Evolutionary conservation across 2,113 vertebrate genomes (phyloP), one percentile per base, ranked within the genome.

Genomic region (Spilogale gracilis): DNA sequence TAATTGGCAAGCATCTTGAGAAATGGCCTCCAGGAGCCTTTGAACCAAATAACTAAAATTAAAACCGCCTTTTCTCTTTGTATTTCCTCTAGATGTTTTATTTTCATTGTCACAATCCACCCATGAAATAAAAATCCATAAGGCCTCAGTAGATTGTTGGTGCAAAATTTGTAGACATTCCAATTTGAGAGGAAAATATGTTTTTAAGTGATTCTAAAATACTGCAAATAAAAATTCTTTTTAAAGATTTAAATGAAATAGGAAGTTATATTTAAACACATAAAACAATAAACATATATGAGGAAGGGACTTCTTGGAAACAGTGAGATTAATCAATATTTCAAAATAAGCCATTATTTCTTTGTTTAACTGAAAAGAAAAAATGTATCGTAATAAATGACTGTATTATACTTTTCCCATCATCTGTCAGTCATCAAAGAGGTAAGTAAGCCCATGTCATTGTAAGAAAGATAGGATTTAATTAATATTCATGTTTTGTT

Each of bases 401-500:
- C 18, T 11, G 23, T 86, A 18, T 80, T 89, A 25, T 61, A 78
- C n/a, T 83, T 88, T 82, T 61, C 13, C 23, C 17, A 67, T 79
- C 43, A 79, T 65, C 60, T 79, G 8, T 71, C 12, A n/a, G 54
- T 95, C 90, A 82, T 50, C 21, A 91, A 88, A 90, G 32, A 94
- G 89, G 50, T 67, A 67, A 71, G 5, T 67, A 92, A 23, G 27
- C 14, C 27, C 14, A 85, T 95, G 52, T 84, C 18, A 84, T 58
- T 87, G 32, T 9, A 84, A 18, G 13, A 60, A 91, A 91, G 23
- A 71, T 38, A 25, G 69, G 43, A 43, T 89, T 88, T 94, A 82
- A 63, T 89, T 95, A 76, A 45, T 74, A 69, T 89, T 82, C 56
- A 54, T 45, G 79, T 86, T 96, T 56, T 89, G 7, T 92, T 94